Evolutionary conservation across 2,113 vertebrate genomes (phyloP), one percentile per base, ranked within the genome.

Genomic region (Pseudorectes ferrugineus): DNA sequence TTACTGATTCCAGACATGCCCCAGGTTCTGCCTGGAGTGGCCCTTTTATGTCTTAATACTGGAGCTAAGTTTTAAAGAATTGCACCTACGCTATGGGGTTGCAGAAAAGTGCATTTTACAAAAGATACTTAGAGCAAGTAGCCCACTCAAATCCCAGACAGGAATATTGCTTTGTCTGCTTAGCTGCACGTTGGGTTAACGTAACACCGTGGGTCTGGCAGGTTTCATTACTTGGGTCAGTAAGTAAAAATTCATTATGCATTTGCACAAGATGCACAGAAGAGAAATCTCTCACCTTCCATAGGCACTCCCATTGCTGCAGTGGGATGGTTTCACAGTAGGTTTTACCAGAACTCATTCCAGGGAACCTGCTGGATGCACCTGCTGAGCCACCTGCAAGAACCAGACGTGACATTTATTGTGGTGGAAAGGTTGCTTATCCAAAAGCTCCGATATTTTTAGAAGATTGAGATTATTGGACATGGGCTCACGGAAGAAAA

Each of bases 51-150:
- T 55, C 29, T 36, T 43, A 23, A 23, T 35, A 9, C 46, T 20
- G 17, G 20, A 62, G 46, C 3, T 5, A 4, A 25, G 12, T 42
- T 52, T 42, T 57, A 12, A 61, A 77, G 59, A 62, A 14, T 31
- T 76, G 31, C 54, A n/a, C 25, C 15, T 0, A 0, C 8, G 8
- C 29, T 51, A 1, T 4, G 7, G 33, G 10, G 10, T 9, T 81
- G 26, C 52, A 61, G 52, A 43, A 48, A 63, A 58, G n/a, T 24
- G 55, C 42, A 21, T 48, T 40, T 57, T 43, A 28, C 24, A 19
- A 43, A 70, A 38, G 20, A 5, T 26, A 1, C 31, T 74, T 20
- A 10, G n/a, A 52, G 33, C 31, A 58, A 54, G 40, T 43, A 52
- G 4, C 26, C 23, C 19, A 6, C 35, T n/a, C 15, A 51, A 51